Conservation (phyloP, 1,140 invertebrate genomes). For the Ectropis grisescens region DNA sequence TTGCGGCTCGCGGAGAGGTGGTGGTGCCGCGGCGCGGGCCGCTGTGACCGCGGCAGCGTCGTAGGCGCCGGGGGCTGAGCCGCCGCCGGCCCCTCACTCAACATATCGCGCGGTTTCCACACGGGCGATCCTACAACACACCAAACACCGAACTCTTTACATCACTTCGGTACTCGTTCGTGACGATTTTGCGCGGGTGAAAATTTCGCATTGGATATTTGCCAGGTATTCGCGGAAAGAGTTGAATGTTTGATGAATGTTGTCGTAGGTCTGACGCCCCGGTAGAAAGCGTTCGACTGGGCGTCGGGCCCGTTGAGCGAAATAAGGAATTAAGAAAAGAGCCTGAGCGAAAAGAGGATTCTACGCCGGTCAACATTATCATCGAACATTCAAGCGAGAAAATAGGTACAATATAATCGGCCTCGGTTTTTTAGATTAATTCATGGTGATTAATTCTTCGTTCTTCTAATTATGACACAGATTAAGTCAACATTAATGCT, state of each 20-base stretch:
- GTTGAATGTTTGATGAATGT: conserved; percentile 72
- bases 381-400: conserved; percentile 64
- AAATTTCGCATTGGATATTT: conserved; percentile 18
- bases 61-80: conserved; percentile 36
- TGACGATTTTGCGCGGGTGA: conserved; percentile 16
- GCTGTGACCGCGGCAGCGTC: conserved; percentile 65
- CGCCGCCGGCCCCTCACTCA: conserved; percentile 35
- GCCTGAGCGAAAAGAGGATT: conserved; percentile 2
- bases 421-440: too few species aligned
- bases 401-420: conserved; percentile 7
- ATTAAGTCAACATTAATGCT: too few species aligned
- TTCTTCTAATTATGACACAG: too few species aligned
- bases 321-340: neutral
- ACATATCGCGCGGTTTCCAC: conserved; percentile 89
- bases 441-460: too few species aligned
- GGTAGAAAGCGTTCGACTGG: conserved; percentile 19
- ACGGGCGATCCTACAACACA: conserved; percentile 88
- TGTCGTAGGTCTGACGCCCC: conserved; percentile 30
- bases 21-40: conserved; percentile 54
- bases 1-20: conserved; percentile 67
- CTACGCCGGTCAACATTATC: conserved; percentile 48
- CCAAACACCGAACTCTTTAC: conserved; percentile 71
- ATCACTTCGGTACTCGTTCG: conserved; percentile 7
- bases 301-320: conserved; percentile 5
- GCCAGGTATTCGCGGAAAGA: conserved; percentile 44